phyloP scores from a whole-genome alignment of 2,113 vertebrate species.

The Pterocles orientalis region DNA sequence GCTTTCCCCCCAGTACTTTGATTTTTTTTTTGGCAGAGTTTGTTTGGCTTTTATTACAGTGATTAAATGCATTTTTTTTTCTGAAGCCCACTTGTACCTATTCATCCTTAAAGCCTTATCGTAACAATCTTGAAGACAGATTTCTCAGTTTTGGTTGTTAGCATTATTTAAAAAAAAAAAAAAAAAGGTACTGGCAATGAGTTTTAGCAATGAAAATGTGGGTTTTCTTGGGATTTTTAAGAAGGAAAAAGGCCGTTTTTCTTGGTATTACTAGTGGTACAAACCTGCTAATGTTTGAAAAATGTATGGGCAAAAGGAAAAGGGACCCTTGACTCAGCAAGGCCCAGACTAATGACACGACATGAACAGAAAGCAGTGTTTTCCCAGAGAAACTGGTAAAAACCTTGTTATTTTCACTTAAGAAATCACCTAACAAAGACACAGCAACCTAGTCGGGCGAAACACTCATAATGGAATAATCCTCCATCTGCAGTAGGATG shows the following conservation, averaged over 20 bases:
- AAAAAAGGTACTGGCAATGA: background rate
- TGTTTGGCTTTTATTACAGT: background rate
- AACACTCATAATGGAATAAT: background rate
- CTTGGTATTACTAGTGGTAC: background rate
- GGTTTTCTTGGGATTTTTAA: background rate
- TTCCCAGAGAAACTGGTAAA: background rate
- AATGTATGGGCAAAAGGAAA: background rate
- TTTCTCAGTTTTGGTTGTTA: background rate
- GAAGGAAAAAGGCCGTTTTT: background rate
- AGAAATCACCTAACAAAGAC: background rate
- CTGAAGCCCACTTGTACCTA: slow-evolving; percentile 2
- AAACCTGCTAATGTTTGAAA: background rate
- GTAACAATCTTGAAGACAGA: background rate
- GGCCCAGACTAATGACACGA: background rate
- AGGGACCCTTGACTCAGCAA: background rate
- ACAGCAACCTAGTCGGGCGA: background rate
- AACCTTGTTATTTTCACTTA: background rate
- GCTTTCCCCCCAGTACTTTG: background rate
- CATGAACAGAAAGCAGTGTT: background rate
- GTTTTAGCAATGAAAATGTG: background rate
- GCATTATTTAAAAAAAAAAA: background rate
- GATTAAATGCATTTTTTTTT: background rate
- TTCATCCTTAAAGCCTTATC: slow-evolving; percentile 2
- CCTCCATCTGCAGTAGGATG: background rate
- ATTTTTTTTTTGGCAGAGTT: slow-evolving; percentile 26